Evolutionary conservation across 2,113 vertebrate genomes (phyloP), one percentile per base, ranked within the genome.

Genomic region (Hippocampus abdominalis): DNA sequence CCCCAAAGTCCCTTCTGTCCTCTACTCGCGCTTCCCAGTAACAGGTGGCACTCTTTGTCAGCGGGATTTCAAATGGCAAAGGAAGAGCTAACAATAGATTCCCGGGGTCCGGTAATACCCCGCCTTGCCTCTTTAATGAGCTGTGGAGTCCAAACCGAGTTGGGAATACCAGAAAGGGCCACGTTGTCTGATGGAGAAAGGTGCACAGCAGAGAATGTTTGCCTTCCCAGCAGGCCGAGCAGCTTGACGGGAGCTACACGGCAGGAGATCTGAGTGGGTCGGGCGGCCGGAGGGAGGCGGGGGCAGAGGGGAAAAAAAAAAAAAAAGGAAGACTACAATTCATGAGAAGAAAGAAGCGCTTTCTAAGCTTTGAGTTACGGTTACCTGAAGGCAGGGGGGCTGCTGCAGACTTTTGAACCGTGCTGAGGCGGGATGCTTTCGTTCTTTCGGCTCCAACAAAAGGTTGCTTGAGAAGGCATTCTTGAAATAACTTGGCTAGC

Each of bases 181-280:
- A 87, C 87, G 90, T 87, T 88, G 86, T 90, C 86, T 78, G 78
- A 85, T 91, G 85, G 86, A 51, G 27, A 77, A 60, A 64, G 74
- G 63, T 68, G 36, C 70, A 67, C 76, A 75, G 73, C 25, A 13
- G 80, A 81, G 79, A 84, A 84, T 90, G 86, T 88, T 89, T 89
- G 87, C 83, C 88, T 81, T 85, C 88, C 81, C 85, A 81, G 87
- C 85, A 76, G 84, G 90, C 74, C 76, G 4, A 72, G 79, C 80
- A 71, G 75, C 84, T 82, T 72, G 64, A 74, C 25, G 8, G 84
- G 83, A 67, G 79, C 79, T 63, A 64, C 66, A 65, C 84, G 65
- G 85, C 65, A 11, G 84, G 88, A 69, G 68, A 42, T 51, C 29
- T 32, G 63, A 57, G 62, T 27, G 69, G 60, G 81, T 61, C 70